Conservation (phyloP, 2,888 invertebrate species). For the Rhopalosiphum nymphaeae region DNA sequence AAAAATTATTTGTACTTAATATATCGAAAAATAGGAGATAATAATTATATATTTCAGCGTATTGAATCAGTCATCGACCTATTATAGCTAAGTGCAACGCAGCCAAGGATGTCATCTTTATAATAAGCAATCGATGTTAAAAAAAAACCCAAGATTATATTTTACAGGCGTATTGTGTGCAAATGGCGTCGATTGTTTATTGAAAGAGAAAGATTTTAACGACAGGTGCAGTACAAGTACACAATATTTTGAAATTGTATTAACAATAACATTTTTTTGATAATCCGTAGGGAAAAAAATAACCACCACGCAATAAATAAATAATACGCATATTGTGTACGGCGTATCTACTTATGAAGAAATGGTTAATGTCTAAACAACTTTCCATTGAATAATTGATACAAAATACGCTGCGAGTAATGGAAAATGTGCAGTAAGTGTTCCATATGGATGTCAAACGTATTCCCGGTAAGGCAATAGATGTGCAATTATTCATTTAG, state of each 20-base stretch:
- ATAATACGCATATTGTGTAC: neutral
- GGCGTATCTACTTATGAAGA: neutral
- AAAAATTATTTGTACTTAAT: neutral
- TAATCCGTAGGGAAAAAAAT: neutral
- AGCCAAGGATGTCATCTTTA: neutral
- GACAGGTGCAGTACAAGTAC: neutral
- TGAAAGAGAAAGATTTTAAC: neutral
- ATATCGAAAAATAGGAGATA: neutral
- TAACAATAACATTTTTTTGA: conserved; percentile 18
- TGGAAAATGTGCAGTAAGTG: conserved; percentile 17
- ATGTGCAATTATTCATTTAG: conserved; percentile 31
- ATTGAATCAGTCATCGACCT: neutral
- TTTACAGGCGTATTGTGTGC: neutral
- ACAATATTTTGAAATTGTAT: neutral
- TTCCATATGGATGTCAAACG: conserved; percentile 17
- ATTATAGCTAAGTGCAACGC: neutral
- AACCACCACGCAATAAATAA: conserved; percentile 4
- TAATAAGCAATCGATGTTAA: neutral
- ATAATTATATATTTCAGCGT: neutral
- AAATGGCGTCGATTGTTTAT: neutral
- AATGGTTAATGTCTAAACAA: conserved; percentile 28
- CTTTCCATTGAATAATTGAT: conserved; percentile 39
- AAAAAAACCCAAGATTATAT: neutral
- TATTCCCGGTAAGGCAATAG: conserved; percentile 41
- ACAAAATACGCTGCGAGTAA: neutral